phyloP scores from a whole-genome alignment of 2,113 vertebrate species.

The Callipepla squamata region DNA sequence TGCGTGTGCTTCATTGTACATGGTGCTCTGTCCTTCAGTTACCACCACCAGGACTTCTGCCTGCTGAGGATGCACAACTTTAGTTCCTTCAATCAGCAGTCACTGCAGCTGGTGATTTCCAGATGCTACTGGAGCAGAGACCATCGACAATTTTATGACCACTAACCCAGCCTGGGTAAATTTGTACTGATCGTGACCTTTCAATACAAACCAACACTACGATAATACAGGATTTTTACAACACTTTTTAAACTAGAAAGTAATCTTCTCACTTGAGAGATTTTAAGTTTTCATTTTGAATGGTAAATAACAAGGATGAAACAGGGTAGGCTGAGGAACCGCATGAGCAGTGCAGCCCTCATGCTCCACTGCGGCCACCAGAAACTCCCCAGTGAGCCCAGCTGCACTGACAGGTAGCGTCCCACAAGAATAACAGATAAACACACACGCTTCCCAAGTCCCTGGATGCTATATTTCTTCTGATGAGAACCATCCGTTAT shows the following conservation, averaged over 20 bases:
- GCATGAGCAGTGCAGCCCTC: not conserved
- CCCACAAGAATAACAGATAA: constrained; percentile 57
- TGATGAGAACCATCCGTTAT: constrained; percentile 29
- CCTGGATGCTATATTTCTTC: constrained; percentile 54
- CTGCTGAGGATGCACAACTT: not conserved
- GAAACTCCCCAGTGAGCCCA: not conserved
- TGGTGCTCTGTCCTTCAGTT: not conserved
- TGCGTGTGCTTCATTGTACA: not conserved
- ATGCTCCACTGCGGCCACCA: not conserved
- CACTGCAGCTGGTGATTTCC: not conserved
- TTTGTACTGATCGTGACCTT: not conserved
- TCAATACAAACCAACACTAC: not conserved
- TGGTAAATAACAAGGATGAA: not conserved
- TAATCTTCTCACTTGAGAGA: not conserved
- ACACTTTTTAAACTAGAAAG: not conserved
- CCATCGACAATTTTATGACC: not conserved
- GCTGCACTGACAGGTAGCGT: not conserved
- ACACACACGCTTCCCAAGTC: not conserved
- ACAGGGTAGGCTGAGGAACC: not conserved
- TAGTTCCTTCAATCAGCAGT: not conserved
- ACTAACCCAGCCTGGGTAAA: not conserved
- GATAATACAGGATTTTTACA: not conserved
- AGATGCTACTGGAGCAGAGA: not conserved
- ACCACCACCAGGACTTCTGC: not conserved
- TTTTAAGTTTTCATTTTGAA: not conserved